Conservation (phyloP, 2,797 vertebrate genomes). For the Acanthis flammea region DNA sequence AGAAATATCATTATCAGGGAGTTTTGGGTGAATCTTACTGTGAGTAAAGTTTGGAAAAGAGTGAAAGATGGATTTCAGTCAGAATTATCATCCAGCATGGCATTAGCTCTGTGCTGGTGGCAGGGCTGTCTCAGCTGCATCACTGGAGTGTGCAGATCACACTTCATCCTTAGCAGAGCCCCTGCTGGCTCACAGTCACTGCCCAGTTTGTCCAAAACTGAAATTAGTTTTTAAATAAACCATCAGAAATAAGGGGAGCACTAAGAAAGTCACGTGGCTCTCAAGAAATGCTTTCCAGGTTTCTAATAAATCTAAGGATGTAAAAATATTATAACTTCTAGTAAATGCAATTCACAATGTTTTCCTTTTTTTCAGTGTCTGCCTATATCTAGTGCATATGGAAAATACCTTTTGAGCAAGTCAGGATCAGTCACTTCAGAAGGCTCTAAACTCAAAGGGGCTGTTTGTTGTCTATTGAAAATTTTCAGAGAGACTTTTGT, state of each 20-base stretch:
- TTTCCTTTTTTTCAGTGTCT: neutral
- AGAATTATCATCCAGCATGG: neutral
- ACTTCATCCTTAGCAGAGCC: neutral
- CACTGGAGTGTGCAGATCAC: neutral
- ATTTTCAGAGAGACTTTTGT: constrained; percentile 9
- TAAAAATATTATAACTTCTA: neutral
- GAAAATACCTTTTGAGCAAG: neutral
- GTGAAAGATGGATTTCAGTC: neutral
- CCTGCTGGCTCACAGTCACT: neutral
- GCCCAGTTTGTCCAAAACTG: neutral
- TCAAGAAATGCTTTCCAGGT: neutral
- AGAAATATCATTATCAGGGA: neutral
- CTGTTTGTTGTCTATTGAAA: constrained; percentile 32
- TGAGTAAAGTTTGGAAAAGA: neutral
- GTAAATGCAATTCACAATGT: neutral
- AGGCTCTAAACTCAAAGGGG: neutral
- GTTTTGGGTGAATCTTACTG: neutral
- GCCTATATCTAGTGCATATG: neutral
- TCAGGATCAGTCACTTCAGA: constrained; percentile 30
- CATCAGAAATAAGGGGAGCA: neutral
- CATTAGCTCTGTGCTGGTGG: neutral
- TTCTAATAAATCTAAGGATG: neutral
- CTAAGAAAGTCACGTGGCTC: neutral
- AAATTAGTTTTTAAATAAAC: neutral
- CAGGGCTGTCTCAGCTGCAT: neutral